Conservation (phyloP, 2,113 vertebrate species). For the Hippocampus comes region DNA sequence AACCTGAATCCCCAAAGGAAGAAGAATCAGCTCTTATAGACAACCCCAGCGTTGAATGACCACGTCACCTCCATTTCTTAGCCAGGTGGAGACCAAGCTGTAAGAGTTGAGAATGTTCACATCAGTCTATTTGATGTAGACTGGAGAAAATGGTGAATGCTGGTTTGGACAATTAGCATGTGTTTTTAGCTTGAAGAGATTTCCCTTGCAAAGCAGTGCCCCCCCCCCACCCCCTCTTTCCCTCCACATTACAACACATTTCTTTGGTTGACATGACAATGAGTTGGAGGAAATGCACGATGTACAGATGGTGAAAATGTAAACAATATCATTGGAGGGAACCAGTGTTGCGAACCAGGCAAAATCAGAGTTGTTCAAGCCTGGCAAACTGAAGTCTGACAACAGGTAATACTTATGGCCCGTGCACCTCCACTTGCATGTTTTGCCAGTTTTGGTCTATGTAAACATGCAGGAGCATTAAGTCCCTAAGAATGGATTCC, state of each 20-base stretch:
- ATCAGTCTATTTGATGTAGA: not conserved
- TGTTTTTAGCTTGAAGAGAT: not conserved
- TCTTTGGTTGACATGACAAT: not conserved
- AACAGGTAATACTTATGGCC: not conserved
- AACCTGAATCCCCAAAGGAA: not conserved
- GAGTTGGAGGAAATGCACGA: not conserved
- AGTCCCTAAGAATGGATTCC: constrained; percentile 8
- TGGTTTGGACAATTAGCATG: no score
- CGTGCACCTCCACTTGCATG: not conserved
- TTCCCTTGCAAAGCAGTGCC: not conserved
- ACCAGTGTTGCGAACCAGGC: not conserved
- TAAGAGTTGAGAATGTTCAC: not conserved
- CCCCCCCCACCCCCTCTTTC: not conserved
- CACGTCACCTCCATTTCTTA: not conserved
- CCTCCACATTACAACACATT: not conserved
- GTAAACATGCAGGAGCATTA: not conserved
- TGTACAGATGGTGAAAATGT: not conserved
- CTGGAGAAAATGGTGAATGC: not conserved
- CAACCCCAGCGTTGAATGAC: not conserved
- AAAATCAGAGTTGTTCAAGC: not conserved
- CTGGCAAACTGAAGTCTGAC: not conserved
- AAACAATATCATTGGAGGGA: not conserved
- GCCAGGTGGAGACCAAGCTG: not conserved
- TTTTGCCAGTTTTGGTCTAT: not conserved
- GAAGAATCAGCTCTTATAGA: not conserved